phyloP scores from a whole-genome alignment of 2,888 invertebrate species.

The Chloroclystis v-ata region DNA sequence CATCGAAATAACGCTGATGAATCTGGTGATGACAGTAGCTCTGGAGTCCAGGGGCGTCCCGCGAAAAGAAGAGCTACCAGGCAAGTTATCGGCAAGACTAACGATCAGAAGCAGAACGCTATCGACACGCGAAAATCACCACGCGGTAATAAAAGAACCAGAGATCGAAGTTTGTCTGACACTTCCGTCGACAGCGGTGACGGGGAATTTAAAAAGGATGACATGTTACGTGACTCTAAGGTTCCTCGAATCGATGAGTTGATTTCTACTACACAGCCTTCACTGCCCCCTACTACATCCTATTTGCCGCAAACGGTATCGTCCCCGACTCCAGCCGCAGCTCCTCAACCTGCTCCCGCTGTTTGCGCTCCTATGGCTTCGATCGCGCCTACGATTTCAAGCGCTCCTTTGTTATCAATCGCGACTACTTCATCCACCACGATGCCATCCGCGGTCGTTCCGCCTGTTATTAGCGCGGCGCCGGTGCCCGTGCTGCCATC shows the following conservation, averaged over 20 bases:
- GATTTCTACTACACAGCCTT: conserved; percentile 13
- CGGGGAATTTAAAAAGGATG: conserved; percentile 69
- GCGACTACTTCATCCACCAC: neutral
- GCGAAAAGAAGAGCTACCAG: conserved; percentile 77
- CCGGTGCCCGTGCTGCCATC: conserved; percentile 21
- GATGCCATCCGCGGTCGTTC: conserved; percentile 3
- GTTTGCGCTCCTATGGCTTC: conserved; percentile 14
- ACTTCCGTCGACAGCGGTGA: conserved; percentile 81
- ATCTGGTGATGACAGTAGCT: conserved; percentile 85
- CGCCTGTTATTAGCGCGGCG: conserved; percentile 19
- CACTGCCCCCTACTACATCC: conserved; percentile 6
- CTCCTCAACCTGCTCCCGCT: conserved; percentile 6
- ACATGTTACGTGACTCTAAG: conserved; percentile 47
- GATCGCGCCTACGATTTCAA: neutral
- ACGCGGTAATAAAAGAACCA: conserved; percentile 79
- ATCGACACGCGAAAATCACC: conserved; percentile 80
- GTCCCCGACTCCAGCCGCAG: neutral
- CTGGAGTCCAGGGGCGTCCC: conserved; percentile 17
- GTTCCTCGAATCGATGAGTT: conserved; percentile 41
- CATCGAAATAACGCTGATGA: conserved; percentile 89
- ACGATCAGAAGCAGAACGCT: conserved; percentile 41
- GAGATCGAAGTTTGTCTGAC: conserved; percentile 82
- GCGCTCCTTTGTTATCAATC: too few relatives aligned
- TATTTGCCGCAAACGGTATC: neutral
- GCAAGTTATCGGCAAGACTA: conserved; percentile 63